Conservation (phyloP, 2,888 invertebrate genomes). For the Tetheella fluctuosa region DNA sequence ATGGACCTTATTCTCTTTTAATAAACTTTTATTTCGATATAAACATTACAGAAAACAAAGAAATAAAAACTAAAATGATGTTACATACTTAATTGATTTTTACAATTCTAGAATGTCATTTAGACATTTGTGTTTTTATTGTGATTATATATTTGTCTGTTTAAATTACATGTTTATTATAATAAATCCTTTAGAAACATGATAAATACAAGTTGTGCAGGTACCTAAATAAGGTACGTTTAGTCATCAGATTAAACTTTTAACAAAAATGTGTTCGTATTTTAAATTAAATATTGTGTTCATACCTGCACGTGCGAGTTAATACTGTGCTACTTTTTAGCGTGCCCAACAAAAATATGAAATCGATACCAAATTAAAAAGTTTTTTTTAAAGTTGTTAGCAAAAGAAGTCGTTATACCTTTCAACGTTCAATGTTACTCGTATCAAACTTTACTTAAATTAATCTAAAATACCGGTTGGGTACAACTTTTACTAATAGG, state of each 20-base stretch:
- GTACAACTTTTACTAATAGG: too few species aligned
- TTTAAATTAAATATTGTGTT: background rate
- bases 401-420: background rate
- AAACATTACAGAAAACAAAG: too few species aligned
- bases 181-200: constrained; percentile 3
- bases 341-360: background rate
- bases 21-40: too few species aligned
- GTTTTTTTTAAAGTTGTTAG: too few species aligned
- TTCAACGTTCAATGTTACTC: too few species aligned
- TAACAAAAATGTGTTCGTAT: background rate
- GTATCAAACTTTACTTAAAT: too few species aligned
- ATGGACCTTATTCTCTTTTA: too few species aligned
- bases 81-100: background rate
- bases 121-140: background rate
- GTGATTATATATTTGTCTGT: background rate
- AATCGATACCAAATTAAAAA: too few species aligned
- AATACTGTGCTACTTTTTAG: background rate
- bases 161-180: constrained; percentile 2
- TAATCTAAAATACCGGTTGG: too few species aligned
- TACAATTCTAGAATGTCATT: background rate
- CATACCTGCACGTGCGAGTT: background rate
- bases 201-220: background rate
- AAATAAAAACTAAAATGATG: too few species aligned
- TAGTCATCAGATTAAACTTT: background rate
- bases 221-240: constrained; percentile 1